These are phyloP conservation scores for Pocillopora grandis DNA, from an alignment of 92 coral and sea anemone species.

Conservation along the genomic window DNA sequence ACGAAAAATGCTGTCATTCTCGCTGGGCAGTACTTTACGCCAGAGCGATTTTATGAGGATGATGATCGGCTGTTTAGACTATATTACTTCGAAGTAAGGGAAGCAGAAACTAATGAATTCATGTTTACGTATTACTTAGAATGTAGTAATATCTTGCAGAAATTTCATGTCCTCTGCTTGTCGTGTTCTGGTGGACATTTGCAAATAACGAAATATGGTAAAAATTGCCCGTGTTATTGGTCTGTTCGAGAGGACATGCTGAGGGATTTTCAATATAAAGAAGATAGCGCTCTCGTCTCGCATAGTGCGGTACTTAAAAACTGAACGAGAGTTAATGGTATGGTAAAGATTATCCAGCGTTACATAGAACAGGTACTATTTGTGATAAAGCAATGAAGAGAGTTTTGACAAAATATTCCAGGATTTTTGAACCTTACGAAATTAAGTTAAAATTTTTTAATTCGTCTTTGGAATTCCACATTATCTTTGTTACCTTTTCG, in stretches of 20 bases:
- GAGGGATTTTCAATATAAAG: conserved; percentile 55
- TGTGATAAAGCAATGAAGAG: no score
- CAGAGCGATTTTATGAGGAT: conserved; percentile 57
- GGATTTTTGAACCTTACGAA: no score
- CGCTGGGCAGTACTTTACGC: conserved; percentile 73
- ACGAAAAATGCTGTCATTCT: conserved; percentile 37
- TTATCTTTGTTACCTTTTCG: no score
- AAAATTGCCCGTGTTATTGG: conserved; percentile 81
- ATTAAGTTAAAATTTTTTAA: no score
- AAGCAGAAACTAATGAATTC: conserved; percentile 34
- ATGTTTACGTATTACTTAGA: conserved; percentile 60
- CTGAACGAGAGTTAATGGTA: no score
- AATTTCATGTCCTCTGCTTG: conserved; percentile 64
- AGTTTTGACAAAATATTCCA: no score
- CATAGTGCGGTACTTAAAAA: no score
- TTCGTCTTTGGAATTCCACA: no score
- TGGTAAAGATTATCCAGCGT: no score
- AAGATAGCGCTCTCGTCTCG: conserved; percentile 10
- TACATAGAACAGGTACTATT: no score
- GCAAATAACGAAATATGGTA: conserved; percentile 62
- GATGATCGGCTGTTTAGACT: conserved; percentile 58
- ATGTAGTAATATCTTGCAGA: conserved; percentile 55
- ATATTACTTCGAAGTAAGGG: conserved; percentile 61
- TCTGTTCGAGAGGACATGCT: conserved; percentile 71
- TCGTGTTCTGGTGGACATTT: conserved; percentile 61